phyloP scores from a whole-genome alignment of 2,113 vertebrate species.

The Coturnix japonica region DNA sequence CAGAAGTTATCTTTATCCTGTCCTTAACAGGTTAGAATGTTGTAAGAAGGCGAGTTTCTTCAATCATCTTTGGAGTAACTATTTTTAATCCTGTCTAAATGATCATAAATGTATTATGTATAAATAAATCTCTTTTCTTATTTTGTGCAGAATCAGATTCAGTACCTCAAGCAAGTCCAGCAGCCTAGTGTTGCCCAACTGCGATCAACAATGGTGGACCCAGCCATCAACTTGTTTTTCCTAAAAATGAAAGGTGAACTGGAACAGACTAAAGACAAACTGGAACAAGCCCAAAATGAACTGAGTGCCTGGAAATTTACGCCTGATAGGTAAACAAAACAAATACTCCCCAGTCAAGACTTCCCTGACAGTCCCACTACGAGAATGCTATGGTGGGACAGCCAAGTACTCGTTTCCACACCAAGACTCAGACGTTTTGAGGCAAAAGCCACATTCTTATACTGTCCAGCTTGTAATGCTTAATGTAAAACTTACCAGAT shows the following conservation, averaged over 20 bases:
- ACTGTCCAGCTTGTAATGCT: conserved; percentile 94
- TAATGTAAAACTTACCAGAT: conserved; percentile 97
- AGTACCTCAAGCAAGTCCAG: conserved; percentile 99
- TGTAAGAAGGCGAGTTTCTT: neutral
- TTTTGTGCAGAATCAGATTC: conserved; percentile 94
- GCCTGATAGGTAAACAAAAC: conserved; percentile 99
- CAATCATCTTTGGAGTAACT: neutral
- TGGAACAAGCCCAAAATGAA: conserved; percentile 99
- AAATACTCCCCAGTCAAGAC: conserved; percentile 99
- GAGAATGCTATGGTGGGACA: conserved; percentile 98
- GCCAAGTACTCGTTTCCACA: conserved; percentile 96
- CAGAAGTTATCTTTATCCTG: neutral
- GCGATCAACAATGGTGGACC: conserved; percentile 98
- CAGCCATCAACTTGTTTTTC: conserved; percentile 99
- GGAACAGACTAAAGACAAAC: conserved; percentile 99
- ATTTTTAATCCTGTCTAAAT: neutral
- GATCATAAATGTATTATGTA: rapidly evolving
- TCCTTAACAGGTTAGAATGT: neutral
- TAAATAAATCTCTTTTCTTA: conserved; percentile 58
- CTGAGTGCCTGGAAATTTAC: conserved; percentile 99
- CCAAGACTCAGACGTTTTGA: conserved; percentile 98
- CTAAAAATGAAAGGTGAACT: conserved; percentile 99
- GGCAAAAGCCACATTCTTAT: conserved; percentile 89
- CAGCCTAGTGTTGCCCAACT: conserved; percentile 98
- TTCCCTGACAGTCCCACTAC: conserved; percentile 98